Percentiles rank a stretch among this genome's conserved stretches.
phyloP scores from a whole-genome alignment of 2,797 vertebrate genomes.

The Brotula barbata region DNA sequence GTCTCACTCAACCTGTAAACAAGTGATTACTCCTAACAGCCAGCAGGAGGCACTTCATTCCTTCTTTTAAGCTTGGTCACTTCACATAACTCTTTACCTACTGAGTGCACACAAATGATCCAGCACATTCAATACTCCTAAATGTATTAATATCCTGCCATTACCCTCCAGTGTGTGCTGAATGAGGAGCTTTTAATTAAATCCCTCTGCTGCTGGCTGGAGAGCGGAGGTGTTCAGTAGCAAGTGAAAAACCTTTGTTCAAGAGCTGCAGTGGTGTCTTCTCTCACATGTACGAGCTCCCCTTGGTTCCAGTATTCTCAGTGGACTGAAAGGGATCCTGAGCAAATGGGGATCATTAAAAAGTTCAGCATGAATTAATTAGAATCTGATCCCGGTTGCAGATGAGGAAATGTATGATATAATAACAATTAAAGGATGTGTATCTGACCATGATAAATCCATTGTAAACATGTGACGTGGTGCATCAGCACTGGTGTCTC shows the following conservation, averaged over 20 bases:
- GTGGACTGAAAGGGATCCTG: neutral
- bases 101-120: slow-evolving; percentile 4
- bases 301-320: neutral
- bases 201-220: neutral
- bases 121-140: slow-evolving; percentile 12
- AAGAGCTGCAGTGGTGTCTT: slow-evolving; percentile 5
- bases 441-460: too few relatives aligned
- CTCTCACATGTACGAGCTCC: slow-evolving; percentile 7
- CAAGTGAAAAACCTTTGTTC: slow-evolving; percentile 14
- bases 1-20: neutral
- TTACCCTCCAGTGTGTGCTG: neutral
- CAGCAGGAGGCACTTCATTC: slow-evolving; percentile 43
- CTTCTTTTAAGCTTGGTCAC: neutral
- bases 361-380: slow-evolving; percentile 5
- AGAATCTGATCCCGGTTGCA: neutral
- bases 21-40: slow-evolving; percentile 6
- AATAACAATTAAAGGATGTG: neutral
- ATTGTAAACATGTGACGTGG: too few relatives aligned
- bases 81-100: neutral
- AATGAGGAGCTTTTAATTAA: slow-evolving; percentile 26
- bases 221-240: slow-evolving; percentile 2
- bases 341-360: neutral
- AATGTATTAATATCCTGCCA: slow-evolving; percentile 4
- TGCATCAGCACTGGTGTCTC: too few relatives aligned
- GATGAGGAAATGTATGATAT: neutral